These are phyloP conservation scores for Drosophila fungiperda DNA, from an alignment of 2,888 invertebrate genomes.

Conservation along the genomic window DNA sequence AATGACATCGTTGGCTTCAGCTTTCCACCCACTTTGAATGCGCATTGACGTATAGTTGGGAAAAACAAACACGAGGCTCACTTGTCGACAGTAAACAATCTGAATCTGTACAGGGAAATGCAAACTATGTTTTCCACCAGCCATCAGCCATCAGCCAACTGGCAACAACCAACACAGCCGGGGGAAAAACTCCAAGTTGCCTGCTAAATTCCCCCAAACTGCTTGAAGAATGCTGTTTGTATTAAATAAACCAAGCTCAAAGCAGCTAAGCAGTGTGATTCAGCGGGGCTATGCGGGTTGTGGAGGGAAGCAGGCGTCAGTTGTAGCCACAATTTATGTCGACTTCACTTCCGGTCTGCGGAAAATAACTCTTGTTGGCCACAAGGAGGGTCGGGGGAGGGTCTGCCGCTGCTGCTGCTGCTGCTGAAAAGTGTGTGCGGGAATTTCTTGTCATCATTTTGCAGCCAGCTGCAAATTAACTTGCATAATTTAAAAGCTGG, in stretches of 20 bases:
- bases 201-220: conserved; percentile 26
- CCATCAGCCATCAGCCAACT: background rate
- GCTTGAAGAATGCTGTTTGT: conserved; percentile 50
- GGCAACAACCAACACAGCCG: background rate
- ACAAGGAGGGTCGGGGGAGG: conserved; percentile 13
- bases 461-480: conserved; percentile 73
- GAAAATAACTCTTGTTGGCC: conserved; percentile 73
- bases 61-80: conserved; percentile 49
- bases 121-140: conserved; percentile 34
- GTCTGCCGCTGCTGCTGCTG: background rate
- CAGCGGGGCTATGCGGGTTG: background rate
- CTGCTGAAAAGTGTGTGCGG: conserved; percentile 32
- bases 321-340: conserved; percentile 78
- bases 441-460: conserved; percentile 77
- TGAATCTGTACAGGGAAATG: conserved; percentile 53
- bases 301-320: conserved; percentile 51
- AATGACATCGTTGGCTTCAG: conserved; percentile 30
- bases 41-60: conserved; percentile 40
- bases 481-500: conserved; percentile 73
- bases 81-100: conserved; percentile 62
- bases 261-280: conserved; percentile 33
- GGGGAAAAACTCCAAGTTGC: conserved; percentile 27
- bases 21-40: conserved; percentile 14
- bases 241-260: conserved; percentile 60
- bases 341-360: conserved; percentile 79